Conservation (phyloP, 2,888 invertebrate species). For the Luperina nickerlii region DNA sequence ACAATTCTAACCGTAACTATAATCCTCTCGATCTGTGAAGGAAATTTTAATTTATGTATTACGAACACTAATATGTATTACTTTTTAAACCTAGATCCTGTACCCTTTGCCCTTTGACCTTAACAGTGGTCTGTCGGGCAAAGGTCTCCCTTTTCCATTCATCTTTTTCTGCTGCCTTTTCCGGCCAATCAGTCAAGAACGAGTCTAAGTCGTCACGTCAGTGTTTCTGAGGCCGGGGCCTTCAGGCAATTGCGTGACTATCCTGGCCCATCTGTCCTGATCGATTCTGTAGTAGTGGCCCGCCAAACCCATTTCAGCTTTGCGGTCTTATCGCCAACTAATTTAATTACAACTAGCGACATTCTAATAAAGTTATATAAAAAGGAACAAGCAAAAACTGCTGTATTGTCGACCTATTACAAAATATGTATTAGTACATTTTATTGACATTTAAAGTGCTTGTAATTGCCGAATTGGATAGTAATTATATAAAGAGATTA, state of each 20-base stretch:
- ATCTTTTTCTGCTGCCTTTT: not conserved
- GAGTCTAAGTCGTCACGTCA: not conserved
- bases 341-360: not conserved
- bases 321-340: not conserved
- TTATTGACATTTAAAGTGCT: constrained; percentile 46
- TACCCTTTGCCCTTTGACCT: too few relatives aligned
- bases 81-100: not conserved
- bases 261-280: not conserved
- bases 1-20: too few relatives aligned
- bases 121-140: too few relatives aligned
- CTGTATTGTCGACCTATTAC: constrained; percentile 12
- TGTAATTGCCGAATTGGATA: constrained; percentile 30
- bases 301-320: not conserved
- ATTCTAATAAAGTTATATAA: constrained; percentile 18
- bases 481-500: constrained; percentile 40
- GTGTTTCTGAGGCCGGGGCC: too few relatives aligned
- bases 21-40: too few relatives aligned
- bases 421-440: constrained; percentile 32
- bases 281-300: not conserved
- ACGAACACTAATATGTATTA: not conserved
- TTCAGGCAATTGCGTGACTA: not conserved
- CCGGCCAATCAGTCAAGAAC: too few relatives aligned
- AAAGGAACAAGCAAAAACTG: constrained; percentile 1
- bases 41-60: too few relatives aligned
- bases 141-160: not conserved